Evolutionary conservation across 2,888 invertebrate genomes (phyloP).

Genomic region (Trachelus iudaicus): DNA sequence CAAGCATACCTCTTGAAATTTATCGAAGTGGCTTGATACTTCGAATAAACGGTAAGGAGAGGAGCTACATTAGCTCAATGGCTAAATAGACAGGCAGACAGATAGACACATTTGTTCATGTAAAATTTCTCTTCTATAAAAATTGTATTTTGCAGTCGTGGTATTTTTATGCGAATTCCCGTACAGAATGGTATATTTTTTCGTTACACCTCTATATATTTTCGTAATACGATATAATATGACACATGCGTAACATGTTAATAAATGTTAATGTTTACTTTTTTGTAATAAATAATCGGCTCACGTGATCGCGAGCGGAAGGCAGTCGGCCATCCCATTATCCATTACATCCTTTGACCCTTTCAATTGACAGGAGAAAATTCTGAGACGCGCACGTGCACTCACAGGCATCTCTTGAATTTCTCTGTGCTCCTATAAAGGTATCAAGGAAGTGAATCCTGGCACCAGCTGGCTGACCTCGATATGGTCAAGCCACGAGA

Average conservation of each 20-base stretch:
- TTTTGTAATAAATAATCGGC: constrained; percentile 42
- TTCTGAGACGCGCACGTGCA: not conserved
- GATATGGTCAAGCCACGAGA: not conserved
- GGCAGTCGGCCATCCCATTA: not conserved
- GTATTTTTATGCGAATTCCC: not conserved
- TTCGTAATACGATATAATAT: constrained; percentile 49
- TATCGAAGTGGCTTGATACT: not conserved
- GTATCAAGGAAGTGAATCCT: not conserved
- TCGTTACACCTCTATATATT: constrained; percentile 46
- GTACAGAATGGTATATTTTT: constrained; percentile 19
- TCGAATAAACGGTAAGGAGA: not conserved
- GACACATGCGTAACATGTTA: constrained; percentile 51
- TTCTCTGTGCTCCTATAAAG: not conserved
- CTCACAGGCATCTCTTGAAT: not conserved
- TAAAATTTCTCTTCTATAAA: not conserved
- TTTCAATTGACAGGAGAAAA: not conserved
- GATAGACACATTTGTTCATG: not conserved
- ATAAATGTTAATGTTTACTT: constrained; percentile 60
- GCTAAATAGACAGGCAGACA: not conserved
- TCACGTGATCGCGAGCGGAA: not conserved
- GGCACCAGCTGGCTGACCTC: not conserved
- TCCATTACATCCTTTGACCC: not conserved
- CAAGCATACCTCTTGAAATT: not conserved
- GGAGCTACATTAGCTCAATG: not conserved
- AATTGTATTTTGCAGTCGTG: not conserved